Evolutionary conservation across 2,113 vertebrate species (phyloP), one percentile per base, ranked within the genome.

Genomic region (Ursus arctos): DNA sequence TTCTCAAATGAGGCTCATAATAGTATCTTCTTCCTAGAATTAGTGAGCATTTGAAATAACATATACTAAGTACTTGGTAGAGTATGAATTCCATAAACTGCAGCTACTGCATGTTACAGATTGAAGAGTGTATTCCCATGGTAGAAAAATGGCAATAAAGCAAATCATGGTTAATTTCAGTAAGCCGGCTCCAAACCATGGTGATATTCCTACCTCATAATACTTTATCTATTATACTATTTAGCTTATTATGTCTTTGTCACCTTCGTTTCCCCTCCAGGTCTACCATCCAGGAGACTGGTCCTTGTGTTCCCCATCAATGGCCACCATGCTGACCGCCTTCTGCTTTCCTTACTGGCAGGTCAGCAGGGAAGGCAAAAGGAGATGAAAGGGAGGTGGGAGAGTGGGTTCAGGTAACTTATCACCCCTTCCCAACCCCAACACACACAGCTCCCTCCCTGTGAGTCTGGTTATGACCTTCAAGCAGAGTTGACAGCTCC

Each of bases 121-220:
- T 67, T 67, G 40, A 74, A 86, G 77, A 84, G 31, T 65, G 0
- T 22, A 82, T 51, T 94, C 88, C 76, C 85, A n/a, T 72, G 59
- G 43, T 79, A 81, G 43, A 87, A 97, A 94, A 89, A 89, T 28
- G 24, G 72, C 69, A 71, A 89, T 72, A 90, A 94, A 74, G 59
- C 22, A 92, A 79, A 83, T 67, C 33, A 82, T 95, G 72, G 95
- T 88, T 82, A 36, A 74, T 47, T 47, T 51, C 82, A 63, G 40
- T 36, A 63, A 97, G 49, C 65, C 65, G 82, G 24, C 49, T 31
- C 72, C 2, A 82, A 82, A 55, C 18, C 15, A 24, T 7, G 18
- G 53, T 22, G 65, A 49, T 7, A 2, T 19, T 57, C 65, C 72
- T 92, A 67, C 6, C 21, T 85, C 36, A 1, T 16, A 83, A 47